Evolutionary conservation across 2,113 vertebrate genomes (phyloP).

Genomic region (Pampusana beccarii): DNA sequence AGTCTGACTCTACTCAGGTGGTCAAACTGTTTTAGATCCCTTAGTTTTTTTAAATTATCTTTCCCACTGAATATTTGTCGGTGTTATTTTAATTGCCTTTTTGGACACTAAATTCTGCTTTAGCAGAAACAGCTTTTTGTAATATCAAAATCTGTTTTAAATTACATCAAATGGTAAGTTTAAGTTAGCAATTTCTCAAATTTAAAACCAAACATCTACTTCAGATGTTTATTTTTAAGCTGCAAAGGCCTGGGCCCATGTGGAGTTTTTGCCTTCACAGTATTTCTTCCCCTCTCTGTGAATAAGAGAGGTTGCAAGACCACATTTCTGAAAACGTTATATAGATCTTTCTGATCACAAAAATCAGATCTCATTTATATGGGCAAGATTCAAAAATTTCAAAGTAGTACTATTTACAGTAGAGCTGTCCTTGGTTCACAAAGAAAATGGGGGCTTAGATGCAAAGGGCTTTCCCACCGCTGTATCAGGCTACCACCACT

Average conservation of each 20-base stretch:
- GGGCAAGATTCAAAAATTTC: neutral
- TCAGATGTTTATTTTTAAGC: conserved; percentile 4
- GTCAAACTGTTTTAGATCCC: neutral
- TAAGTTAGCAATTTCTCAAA: neutral
- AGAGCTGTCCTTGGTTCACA: neutral
- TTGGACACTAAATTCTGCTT: neutral
- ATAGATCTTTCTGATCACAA: neutral
- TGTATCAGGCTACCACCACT: neutral
- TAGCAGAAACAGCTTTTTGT: neutral
- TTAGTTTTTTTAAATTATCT: neutral
- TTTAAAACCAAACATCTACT: neutral
- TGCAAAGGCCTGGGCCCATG: neutral
- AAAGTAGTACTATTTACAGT: neutral
- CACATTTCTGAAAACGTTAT: neutral
- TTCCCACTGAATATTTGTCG: neutral
- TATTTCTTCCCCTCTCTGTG: neutral
- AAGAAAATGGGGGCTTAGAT: neutral
- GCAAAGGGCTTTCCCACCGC: neutral
- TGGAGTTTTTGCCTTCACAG: neutral
- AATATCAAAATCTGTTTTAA: conserved; percentile 2
- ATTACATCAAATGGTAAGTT: neutral
- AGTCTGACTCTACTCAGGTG: neutral
- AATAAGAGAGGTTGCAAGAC: neutral
- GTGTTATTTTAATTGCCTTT: neutral
- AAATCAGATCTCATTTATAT: neutral